Evolutionary conservation across 2,113 vertebrate genomes (phyloP), one percentile per base, ranked within the genome.

Genomic region (Marmota monax): DNA sequence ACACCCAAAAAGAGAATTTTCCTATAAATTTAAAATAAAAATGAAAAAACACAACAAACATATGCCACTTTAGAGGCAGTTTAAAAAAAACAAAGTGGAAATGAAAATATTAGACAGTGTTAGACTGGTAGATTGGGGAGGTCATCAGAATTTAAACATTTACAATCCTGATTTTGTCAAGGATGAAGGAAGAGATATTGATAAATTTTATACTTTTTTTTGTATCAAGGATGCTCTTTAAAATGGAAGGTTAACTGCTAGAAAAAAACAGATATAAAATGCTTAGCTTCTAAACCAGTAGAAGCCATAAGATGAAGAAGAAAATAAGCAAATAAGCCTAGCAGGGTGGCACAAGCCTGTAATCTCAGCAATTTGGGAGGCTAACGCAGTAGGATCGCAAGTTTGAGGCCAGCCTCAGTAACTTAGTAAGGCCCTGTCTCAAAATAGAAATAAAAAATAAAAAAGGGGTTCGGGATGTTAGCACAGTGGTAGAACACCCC

Each of bases 21-120:
- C 90, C 77, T 69, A 65, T 88, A 63, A 63, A 70, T 94, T 88
- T 76, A 80, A 88, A 82, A 84, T 51, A 84, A 92, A 91, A 80
- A 79, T 51, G 70, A 80, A 95, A 42, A 74, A 29, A 69, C 82
- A 83, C 72, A 63, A 72, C 61, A 42, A 94, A 58, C 56, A 58
- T 22, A 58, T 58, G 56, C 74, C 65, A 51, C 13, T 85, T 94
- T 90, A n/a, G 23, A 34, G 39, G 82, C 13, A 86, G 9, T 74
- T 92, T 39, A 53, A 63, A 58, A 82, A 92, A 92, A 61, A 13
- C 29, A 73, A 56, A 37, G 20, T 58, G 2, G 20, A 11, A 53
- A 86, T 80, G 22, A 85, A 84, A 83, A 72, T 61, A 27, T 23
- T 92, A 58, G 70, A 51, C 20, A 78, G 90, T 84, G 87, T 77